Conservation (phyloP, 2,113 vertebrate species). For the Brachirus orientalis region DNA sequence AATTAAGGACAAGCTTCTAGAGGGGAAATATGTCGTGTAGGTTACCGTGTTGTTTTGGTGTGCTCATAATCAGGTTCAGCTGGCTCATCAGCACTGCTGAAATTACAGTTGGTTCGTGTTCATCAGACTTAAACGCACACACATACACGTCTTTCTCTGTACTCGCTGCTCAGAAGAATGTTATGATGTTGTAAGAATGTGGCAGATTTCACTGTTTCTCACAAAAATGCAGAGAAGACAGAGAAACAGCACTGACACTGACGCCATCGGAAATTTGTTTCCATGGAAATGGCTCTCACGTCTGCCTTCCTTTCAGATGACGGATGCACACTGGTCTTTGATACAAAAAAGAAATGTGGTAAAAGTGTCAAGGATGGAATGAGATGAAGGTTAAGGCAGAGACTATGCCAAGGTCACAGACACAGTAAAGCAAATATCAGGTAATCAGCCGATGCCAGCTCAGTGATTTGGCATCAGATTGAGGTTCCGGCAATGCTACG, state of each 20-base stretch:
- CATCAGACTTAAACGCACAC: neutral
- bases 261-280: constrained; percentile 64
- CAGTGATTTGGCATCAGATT: no score
- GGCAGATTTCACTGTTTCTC: constrained; percentile 50
- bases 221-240: constrained; percentile 46
- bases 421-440: no score
- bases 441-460: neutral
- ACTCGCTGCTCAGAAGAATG: constrained; percentile 26
- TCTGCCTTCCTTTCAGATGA: constrained; percentile 50
- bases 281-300: constrained; percentile 73
- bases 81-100: constrained; percentile 31
- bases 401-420: constrained; percentile 51
- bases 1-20: no score
- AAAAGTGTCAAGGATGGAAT: neutral
- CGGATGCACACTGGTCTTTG: constrained; percentile 20
- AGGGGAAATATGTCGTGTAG: no score
- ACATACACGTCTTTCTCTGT: neutral
- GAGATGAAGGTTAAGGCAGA: constrained; percentile 14
- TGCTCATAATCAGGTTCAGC: no score
- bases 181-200: constrained; percentile 58
- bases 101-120: neutral
- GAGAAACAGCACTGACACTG: constrained; percentile 39
- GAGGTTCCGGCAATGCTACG: no score
- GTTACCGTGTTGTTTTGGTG: no score
- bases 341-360: neutral